phyloP scores from a whole-genome alignment of 1,140 invertebrate species.

The Hyles vespertilio region DNA sequence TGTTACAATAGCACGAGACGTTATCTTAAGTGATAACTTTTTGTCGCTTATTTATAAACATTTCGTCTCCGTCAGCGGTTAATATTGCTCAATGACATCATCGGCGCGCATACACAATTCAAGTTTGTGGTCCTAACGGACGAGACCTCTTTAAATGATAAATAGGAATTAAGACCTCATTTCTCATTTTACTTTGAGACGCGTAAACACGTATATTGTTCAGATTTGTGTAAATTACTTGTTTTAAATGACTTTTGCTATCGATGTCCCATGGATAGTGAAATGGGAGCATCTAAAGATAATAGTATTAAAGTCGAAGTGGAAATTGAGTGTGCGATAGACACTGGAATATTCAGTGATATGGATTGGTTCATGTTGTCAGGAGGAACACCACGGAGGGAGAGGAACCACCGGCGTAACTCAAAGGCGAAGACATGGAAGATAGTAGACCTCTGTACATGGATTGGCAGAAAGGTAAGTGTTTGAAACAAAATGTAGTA shows the following conservation, averaged over 20 bases:
- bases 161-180: background rate
- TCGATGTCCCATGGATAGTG: background rate
- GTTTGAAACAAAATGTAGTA: background rate
- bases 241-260: background rate
- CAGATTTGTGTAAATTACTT: background rate
- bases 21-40: constrained; percentile 23
- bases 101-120: constrained; percentile 17
- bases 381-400: constrained; percentile 53
- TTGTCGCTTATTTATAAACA: constrained; percentile 27
- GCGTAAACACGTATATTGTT: background rate
- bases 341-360: constrained; percentile 38
- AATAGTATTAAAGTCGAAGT: constrained; percentile 39
- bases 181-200: background rate
- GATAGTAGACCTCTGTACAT: constrained; percentile 57
- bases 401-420: constrained; percentile 37
- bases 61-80: constrained; percentile 25
- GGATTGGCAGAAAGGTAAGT: constrained; percentile 63
- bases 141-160: constrained; percentile 6
- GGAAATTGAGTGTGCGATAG: constrained; percentile 39
- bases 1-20: background rate
- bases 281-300: constrained; percentile 26
- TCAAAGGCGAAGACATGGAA: constrained; percentile 44
- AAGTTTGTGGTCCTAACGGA: constrained; percentile 37
- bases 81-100: constrained; percentile 57
- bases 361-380: constrained; percentile 51